A percentile compares a stretch with the other conserved stretches of the same genome.
Evolutionary conservation across 2,888 invertebrate species (phyloP).

Genomic region (Melieria omissa): DNA sequence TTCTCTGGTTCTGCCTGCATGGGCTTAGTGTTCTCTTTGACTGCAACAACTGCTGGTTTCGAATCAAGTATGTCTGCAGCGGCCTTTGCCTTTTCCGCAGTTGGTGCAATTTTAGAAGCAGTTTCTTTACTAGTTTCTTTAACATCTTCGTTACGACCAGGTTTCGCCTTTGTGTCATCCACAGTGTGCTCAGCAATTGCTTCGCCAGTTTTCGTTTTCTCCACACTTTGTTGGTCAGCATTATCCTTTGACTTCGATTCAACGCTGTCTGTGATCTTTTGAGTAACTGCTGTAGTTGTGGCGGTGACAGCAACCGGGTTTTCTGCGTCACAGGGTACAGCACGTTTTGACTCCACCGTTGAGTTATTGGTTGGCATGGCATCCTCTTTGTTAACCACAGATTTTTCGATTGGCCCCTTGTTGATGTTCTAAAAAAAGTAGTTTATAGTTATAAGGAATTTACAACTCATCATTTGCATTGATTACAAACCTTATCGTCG

Average conservation of each 20-base stretch:
- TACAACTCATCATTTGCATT: too few species aligned
- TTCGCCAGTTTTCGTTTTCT: neutral
- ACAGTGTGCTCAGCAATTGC: neutral
- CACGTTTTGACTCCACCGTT: neutral
- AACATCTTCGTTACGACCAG: neutral
- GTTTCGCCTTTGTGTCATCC: conserved; percentile 2
- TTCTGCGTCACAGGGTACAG: conserved; percentile 7
- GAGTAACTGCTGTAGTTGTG: neutral
- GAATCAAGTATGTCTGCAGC: neutral
- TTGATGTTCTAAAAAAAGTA: too few species aligned
- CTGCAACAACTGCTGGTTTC: neutral
- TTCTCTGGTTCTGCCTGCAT: conserved; percentile 6
- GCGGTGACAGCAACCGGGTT: neutral
- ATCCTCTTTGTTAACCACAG: neutral
- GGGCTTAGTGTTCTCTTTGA: conserved; percentile 28
- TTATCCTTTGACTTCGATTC: neutral
- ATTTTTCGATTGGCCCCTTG: neutral
- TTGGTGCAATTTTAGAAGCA: conserved; percentile 24
- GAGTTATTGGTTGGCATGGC: conserved; percentile 17
- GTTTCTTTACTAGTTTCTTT: conserved; percentile 30
- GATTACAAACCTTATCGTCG: conserved; percentile 10
- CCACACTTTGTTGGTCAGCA: neutral
- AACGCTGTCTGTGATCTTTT: neutral
- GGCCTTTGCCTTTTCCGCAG: conserved; percentile 31
- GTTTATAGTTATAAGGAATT: too few species aligned